These are phyloP conservation scores for Congeria kusceri DNA, from an alignment of 2,888 invertebrate genomes.

Conservation along the genomic window DNA sequence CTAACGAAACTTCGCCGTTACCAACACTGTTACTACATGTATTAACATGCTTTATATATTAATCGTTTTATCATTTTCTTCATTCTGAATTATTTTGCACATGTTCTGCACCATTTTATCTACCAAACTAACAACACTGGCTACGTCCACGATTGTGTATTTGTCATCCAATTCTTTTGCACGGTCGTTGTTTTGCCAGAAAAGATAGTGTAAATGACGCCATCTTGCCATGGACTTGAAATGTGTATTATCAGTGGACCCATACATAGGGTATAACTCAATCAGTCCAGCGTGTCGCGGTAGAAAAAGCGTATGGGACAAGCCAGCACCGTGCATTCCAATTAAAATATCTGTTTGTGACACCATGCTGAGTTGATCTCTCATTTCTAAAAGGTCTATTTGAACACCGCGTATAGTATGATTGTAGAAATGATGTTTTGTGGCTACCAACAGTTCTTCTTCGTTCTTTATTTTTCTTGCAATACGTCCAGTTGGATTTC, in stretches of 20 bases:
- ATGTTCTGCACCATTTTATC: background rate
- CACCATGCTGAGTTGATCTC: constrained; percentile 78
- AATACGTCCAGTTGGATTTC: constrained; percentile 82
- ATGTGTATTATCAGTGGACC: constrained; percentile 74
- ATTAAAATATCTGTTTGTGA: constrained; percentile 66
- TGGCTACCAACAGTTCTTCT: constrained; percentile 63
- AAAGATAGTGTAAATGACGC: constrained; percentile 44
- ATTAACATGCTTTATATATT: too few relatives aligned
- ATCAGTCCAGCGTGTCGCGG: constrained; percentile 80
- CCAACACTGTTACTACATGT: too few relatives aligned
- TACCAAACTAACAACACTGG: background rate
- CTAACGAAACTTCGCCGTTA: too few relatives aligned
- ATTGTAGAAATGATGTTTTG: constrained; percentile 62
- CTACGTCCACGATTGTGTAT: constrained; percentile 40
- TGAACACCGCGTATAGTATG: constrained; percentile 71
- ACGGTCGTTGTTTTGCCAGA: constrained; percentile 40
- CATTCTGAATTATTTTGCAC: too few relatives aligned
- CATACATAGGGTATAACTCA: constrained; percentile 81
- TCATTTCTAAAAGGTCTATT: constrained; percentile 78
- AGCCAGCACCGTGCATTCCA: constrained; percentile 85
- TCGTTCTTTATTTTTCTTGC: constrained; percentile 83
- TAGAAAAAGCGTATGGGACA: constrained; percentile 82
- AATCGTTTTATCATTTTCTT: too few relatives aligned
- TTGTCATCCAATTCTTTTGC: constrained; percentile 34
- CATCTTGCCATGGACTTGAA: constrained; percentile 72